phyloP scores from a whole-genome alignment of 2,888 invertebrate species.

The Tillus elongatus region DNA sequence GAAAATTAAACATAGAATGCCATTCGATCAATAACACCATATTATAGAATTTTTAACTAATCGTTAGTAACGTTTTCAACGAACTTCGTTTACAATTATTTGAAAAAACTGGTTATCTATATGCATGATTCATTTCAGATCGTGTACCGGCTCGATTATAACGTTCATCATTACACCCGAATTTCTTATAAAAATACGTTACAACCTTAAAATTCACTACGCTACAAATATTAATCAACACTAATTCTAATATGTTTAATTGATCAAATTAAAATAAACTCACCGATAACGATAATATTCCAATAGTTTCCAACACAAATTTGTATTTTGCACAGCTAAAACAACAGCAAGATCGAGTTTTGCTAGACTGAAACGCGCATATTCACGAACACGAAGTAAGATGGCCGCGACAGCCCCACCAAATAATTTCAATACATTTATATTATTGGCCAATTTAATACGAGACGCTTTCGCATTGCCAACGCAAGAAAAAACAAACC shows the following conservation, averaged over 20 bases:
- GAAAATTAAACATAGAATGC: too few species aligned
- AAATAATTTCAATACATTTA: constrained; percentile 24
- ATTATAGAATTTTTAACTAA: too few species aligned
- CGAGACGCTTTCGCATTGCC: constrained; percentile 31
- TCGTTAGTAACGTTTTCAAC: too few species aligned
- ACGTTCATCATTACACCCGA: too few species aligned
- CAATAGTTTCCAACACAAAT: constrained; percentile 28
- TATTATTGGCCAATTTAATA: constrained; percentile 33
- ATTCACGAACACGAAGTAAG: constrained; percentile 36
- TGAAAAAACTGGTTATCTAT: too few species aligned
- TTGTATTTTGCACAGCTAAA: constrained; percentile 26
- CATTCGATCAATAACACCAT: too few species aligned
- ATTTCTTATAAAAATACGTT: too few species aligned
- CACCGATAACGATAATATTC: constrained; percentile 29
- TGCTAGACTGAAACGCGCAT: constrained; percentile 37
- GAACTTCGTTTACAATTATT: too few species aligned
- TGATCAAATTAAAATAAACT: constrained; percentile 20
- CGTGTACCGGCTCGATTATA: too few species aligned
- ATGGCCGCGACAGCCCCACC: constrained; percentile 36
- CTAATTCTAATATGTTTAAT: constrained; percentile 19
- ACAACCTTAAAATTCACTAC: too few species aligned
- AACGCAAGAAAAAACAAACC: constrained; percentile 25
- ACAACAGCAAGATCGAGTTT: constrained; percentile 22
- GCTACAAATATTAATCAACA: not conserved
- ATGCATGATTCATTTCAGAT: too few species aligned